Conservation (phyloP, 2,888 invertebrate species). For the Omphaloscelis lunosa region DNA sequence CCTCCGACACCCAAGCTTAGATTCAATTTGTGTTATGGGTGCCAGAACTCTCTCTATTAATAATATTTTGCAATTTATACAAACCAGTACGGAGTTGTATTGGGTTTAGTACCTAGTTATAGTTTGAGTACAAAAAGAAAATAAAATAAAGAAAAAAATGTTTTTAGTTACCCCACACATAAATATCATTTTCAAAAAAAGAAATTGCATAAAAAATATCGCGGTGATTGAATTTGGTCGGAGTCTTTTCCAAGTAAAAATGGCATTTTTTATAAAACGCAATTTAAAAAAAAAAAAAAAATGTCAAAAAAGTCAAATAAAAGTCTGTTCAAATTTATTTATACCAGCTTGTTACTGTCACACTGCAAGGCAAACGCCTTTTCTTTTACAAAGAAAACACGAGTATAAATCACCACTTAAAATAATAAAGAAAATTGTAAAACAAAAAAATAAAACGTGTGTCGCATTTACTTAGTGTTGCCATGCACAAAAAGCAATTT, state of each 20-base stretch:
- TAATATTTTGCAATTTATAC: no score
- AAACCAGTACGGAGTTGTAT: no score
- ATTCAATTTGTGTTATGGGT: no score
- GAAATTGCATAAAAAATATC: neutral
- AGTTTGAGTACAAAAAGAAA: no score
- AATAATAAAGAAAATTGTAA: neutral
- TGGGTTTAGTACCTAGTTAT: no score
- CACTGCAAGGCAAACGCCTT: no score
- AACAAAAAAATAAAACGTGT: neutral
- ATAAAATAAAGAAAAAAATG: neutral
- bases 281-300: no score
- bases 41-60: no score
- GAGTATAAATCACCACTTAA: neutral
- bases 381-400: neutral
- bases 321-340: no score
- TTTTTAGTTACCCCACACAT: neutral
- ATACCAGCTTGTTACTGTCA: neutral
- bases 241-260: neutral
- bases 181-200: neutral
- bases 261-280: neutral
- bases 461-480: constrained; percentile 28
- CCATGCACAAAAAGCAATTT: constrained; percentile 52
- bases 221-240: neutral
- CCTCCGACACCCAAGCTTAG: no score
- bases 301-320: no score